Percentiles rank a stretch among this genome's conserved stretches.
Evolutionary conservation across 2,797 vertebrate species (phyloP).

Genomic region (Danio choprae): DNA sequence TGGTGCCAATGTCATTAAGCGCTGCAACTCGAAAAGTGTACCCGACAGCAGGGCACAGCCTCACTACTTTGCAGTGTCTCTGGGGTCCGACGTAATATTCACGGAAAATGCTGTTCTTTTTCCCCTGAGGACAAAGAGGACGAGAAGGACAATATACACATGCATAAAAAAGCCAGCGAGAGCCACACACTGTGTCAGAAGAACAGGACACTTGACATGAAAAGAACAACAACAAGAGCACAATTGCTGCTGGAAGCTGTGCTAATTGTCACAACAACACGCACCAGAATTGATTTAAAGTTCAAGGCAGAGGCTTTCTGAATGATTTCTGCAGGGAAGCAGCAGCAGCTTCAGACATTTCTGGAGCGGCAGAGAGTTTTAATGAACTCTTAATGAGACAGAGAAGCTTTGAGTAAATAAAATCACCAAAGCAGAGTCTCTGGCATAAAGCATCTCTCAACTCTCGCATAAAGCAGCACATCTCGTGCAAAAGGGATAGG

Average conservation of each 20-base stretch:
- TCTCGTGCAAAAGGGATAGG: not conserved
- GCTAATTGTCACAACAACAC: slow-evolving; percentile 30
- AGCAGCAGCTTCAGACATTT: not conserved
- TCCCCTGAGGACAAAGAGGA: slow-evolving; percentile 80
- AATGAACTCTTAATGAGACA: slow-evolving; percentile 7
- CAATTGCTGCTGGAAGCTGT: slow-evolving; percentile 4
- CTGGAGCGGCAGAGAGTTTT: not conserved
- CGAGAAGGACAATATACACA: not conserved
- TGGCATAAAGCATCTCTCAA: not conserved
- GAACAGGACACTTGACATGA: slow-evolving; percentile 12
- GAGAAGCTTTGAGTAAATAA: slow-evolving; percentile 14
- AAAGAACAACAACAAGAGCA: slow-evolving; percentile 22
- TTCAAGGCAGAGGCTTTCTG: slow-evolving; percentile 27
- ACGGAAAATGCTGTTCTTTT: slow-evolving; percentile 94
- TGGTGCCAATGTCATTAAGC: slow-evolving; percentile 92
- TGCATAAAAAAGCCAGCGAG: not conserved
- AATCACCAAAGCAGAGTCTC: not conserved
- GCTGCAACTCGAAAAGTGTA: slow-evolving; percentile 97
- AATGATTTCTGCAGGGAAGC: not conserved
- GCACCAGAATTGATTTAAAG: slow-evolving; percentile 15
- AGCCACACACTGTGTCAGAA: not conserved
- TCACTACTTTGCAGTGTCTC: slow-evolving; percentile 92
- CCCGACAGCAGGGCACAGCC: slow-evolving; percentile 89
- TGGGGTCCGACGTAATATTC: slow-evolving; percentile 95
- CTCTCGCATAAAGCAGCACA: slow-evolving; percentile 11